Base-by-base conservation (phyloP, 2,113 vertebrate species). In the Gymnarchus niloticus region DNA sequence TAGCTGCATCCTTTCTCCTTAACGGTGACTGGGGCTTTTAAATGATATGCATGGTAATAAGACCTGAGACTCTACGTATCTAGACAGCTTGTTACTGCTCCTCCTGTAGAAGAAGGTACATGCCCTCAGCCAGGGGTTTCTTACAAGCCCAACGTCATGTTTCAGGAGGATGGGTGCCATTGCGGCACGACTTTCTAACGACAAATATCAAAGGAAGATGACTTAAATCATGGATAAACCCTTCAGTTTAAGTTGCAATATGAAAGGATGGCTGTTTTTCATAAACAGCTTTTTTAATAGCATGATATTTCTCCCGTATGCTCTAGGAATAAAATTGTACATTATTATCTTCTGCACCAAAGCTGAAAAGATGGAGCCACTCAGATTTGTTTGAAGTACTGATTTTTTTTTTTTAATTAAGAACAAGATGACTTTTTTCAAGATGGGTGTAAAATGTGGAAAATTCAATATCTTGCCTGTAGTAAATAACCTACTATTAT, bases 321-420 rank as follows among this genome's bases (percentile, higher is more conserved):
- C 12, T 78, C 23, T 48, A 78, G 46, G 76, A 78, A 78, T 12
- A 54, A 37, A 82, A 56, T 54, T 51, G 28, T 51, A 54, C 48
- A 49, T 81, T 57, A 48, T 54, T 82, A 82, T 82, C 25, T 37
- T 33, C 51, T 33, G 25, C 80, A 51, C 49, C 23, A 23, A 49
- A 52, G 48, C 56, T 56, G 33, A 82, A 82, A 82, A 33, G 49
- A 82, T 33, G 28, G n/a, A 37, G 48, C 51, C 48, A 28, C 25
- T 48, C 48, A 25, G 48, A 81, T 54, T 54, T 82, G 80, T 52
- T 54, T 33, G 80, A 54, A 82, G 25, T 82, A 54, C 56, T 73
- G 65, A 73, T 73, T 73, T 73, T 73, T 65, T 33, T 21, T 83
- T 83, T 83, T 59, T 59, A 46, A 46, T 57, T 57, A 83, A 83